Conservation (phyloP, 2,888 invertebrate species). For the Colostygia pectinataria region DNA sequence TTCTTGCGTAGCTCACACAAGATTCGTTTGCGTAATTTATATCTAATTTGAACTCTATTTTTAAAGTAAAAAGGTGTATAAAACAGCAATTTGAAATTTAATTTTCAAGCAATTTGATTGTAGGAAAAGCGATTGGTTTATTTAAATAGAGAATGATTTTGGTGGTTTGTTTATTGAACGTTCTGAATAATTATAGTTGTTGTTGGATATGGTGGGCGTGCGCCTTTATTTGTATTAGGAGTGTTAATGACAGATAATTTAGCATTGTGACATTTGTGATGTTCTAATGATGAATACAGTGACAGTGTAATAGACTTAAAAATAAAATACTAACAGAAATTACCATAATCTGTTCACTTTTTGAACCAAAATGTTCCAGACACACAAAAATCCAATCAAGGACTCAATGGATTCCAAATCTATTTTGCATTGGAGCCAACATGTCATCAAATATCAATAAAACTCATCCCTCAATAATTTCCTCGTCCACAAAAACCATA, state of each 20-base stretch:
- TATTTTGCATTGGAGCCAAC: conserved; percentile 21
- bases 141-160: conserved; percentile 39
- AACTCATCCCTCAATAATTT: conserved; percentile 52
- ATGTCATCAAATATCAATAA: conserved; percentile 63
- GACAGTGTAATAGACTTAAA: too few species aligned
- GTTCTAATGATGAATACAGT: too few species aligned
- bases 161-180: conserved; percentile 55
- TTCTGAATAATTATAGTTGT: conserved; percentile 61
- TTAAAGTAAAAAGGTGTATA: background rate
- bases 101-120: conserved; percentile 50
- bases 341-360: too few species aligned
- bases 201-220: conserved; percentile 49
- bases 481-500: conserved; percentile 69
- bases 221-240: conserved; percentile 47
- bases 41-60: conserved; percentile 29
- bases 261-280: conserved; percentile 21
- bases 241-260: conserved; percentile 55
- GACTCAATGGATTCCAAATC: conserved; percentile 6
- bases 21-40: conserved; percentile 12
- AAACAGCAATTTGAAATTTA: conserved; percentile 10
- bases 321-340: too few species aligned
- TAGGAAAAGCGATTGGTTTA: conserved; percentile 51
- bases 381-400: conserved; percentile 4
- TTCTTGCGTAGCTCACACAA: conserved; percentile 33
- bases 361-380: background rate